Conservation (phyloP, 2,113 vertebrate species). For the Crotalus viridis region DNA sequence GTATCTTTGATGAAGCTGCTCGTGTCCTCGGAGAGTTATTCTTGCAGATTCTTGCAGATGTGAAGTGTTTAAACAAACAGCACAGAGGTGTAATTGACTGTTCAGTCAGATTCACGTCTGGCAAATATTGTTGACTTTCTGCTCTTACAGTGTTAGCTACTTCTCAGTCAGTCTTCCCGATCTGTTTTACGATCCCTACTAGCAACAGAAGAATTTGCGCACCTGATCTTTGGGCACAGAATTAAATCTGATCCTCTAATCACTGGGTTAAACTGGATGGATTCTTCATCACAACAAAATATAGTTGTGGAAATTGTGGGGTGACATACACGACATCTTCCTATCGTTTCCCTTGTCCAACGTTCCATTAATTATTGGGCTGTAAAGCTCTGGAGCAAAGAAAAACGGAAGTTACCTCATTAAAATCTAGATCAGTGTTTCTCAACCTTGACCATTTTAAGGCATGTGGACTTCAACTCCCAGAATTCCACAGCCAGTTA, state of each 20-base stretch:
- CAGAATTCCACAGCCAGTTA: too few relatives aligned
- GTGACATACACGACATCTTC: too few relatives aligned
- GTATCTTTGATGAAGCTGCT: neutral
- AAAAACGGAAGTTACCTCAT: too few relatives aligned
- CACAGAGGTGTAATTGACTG: neutral
- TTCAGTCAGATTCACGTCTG: conserved; percentile 1
- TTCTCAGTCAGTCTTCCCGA: neutral
- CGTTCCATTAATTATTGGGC: too few relatives aligned
- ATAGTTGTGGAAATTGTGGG: too few relatives aligned
- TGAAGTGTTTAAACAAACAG: conserved; percentile 10
- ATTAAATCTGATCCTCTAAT: neutral
- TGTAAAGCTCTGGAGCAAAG: too few relatives aligned
- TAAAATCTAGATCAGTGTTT: too few relatives aligned
- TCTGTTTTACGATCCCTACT: neutral
- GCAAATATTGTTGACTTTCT: neutral
- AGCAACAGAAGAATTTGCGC: too few relatives aligned
- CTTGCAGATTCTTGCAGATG: neutral
- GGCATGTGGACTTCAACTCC: too few relatives aligned
- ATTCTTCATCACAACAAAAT: neutral
- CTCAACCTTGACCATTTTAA: too few relatives aligned
- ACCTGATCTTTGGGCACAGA: neutral
- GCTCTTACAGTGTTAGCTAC: neutral
- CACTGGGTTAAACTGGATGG: neutral
- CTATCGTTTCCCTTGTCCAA: too few relatives aligned
- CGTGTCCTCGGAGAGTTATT: neutral